Base-by-base conservation (phyloP, 2,888 invertebrate genomes). In the Macrosoma leucophasiata region DNA sequence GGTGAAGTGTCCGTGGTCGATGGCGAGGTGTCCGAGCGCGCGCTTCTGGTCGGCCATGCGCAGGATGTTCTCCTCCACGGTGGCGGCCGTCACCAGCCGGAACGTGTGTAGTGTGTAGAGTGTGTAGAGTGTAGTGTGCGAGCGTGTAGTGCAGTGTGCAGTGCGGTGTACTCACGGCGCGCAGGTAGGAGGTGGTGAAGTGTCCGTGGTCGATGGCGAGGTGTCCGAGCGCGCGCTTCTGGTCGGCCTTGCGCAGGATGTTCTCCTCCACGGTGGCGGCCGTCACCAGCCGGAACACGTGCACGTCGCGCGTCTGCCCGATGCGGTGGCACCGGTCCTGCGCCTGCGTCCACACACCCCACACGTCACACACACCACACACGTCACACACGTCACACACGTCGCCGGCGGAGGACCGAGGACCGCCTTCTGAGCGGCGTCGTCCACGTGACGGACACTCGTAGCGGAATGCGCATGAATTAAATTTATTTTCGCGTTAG, bases 101-200 rank as follows among this genome's bases (percentile, higher is more conserved):
- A 96, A 98, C 63, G 99, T 98, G 81, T 98, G 97, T 44, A 99
- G n/a, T n/a, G n/a, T n/a, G n/a, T n/a, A n/a, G n/a, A n/a, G n/a
- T n/a, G n/a, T n/a, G n/a, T n/a, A n/a, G n/a, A n/a, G n/a, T n/a
- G n/a, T n/a, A n/a, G n/a, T n/a, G n/a, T n/a, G n/a, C n/a, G n/a
- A n/a, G n/a, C n/a, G n/a, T n/a, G n/a, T n/a, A n/a, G n/a, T n/a
- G n/a, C n/a, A n/a, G n/a, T n/a, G n/a, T n/a, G n/a, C n/a, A n/a
- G n/a, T n/a, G n/a, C n/a, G n/a, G 8, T 8, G 12, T 6, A 53
- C 59, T 50, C 18, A 73, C 75, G 50, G 61, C 90, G 66, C 96
- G 95, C 82, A 99, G 96, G 77, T 94, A 97, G 0, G 96, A 95
- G 8, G 98, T 97, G 14, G 98, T 99, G 73, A 99, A 99, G 81